Evolutionary conservation across 2,888 invertebrate species (phyloP).

Genomic region (Masnerella sp.): DNA sequence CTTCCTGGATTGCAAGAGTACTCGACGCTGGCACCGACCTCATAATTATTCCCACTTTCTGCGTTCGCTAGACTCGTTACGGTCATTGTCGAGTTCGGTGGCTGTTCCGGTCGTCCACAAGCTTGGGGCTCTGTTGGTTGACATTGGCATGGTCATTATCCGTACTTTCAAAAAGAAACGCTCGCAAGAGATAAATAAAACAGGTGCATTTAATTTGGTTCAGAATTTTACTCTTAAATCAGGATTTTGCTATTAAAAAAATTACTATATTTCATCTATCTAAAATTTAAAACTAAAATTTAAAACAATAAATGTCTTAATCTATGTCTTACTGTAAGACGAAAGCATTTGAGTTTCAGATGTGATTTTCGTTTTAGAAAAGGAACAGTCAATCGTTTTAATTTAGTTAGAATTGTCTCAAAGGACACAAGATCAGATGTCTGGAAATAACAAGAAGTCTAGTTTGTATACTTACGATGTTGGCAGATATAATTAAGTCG

Average conservation of each 20-base stretch:
- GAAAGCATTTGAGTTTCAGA: too few relatives aligned
- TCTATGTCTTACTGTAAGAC: too few relatives aligned
- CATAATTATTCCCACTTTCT: conserved; percentile 82
- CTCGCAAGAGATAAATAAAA: neutral
- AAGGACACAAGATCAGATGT: too few relatives aligned
- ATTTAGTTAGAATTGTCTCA: too few relatives aligned
- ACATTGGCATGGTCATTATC: conserved; percentile 23
- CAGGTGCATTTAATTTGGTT: conserved; percentile 1
- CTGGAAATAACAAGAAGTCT: neutral
- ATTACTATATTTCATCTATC: too few relatives aligned
- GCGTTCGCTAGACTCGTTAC: conserved; percentile 75
- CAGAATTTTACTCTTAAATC: too few relatives aligned
- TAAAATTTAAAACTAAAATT: too few relatives aligned
- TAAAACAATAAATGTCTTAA: too few relatives aligned
- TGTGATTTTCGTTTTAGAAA: too few relatives aligned
- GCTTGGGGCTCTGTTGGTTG: conserved; percentile 87
- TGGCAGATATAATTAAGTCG: conserved; percentile 94
- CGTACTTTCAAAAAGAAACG: conserved; percentile 45
- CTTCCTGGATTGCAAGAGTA: conserved; percentile 93
- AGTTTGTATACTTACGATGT: conserved; percentile 85
- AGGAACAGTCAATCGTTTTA: too few relatives aligned
- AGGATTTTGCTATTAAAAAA: too few relatives aligned
- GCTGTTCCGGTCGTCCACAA: conserved; percentile 94
- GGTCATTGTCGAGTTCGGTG: conserved; percentile 93
- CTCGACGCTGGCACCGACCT: conserved; percentile 89